Evolutionary conservation across 2,113 vertebrate genomes (phyloP).

Genomic region (Silurus asotus): DNA sequence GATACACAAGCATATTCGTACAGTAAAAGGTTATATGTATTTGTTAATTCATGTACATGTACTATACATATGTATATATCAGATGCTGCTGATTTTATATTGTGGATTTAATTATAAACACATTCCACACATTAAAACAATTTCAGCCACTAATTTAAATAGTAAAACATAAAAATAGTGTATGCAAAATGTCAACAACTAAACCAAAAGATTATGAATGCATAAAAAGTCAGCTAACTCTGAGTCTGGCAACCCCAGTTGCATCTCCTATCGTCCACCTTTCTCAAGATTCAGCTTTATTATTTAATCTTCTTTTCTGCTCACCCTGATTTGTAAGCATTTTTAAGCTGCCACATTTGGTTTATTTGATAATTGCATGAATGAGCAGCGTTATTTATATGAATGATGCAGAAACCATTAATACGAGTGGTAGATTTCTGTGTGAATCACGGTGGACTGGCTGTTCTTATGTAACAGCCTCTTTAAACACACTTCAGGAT

Average conservation of each 20-base stretch:
- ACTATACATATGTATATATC: background rate
- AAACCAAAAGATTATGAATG: background rate
- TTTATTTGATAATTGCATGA: background rate
- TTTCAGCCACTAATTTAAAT: background rate
- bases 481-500: slow-evolving; percentile 20
- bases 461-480: slow-evolving; percentile 44
- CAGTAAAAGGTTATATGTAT: background rate
- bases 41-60: background rate
- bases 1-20: no score
- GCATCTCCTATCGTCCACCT: background rate
- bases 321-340: background rate
- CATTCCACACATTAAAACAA: background rate
- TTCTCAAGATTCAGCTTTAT: background rate
- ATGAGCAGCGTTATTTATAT: background rate
- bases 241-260: background rate
- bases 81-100: background rate
- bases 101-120: background rate
- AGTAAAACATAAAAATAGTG: background rate
- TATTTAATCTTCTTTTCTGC: background rate
- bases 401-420: slow-evolving; percentile 35
- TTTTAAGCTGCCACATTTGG: background rate
- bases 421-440: slow-evolving; percentile 16
- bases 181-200: background rate
- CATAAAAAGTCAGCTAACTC: background rate
- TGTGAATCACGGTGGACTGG: slow-evolving; percentile 28